These are phyloP conservation scores for Cromileptes altivelis DNA, from an alignment of 2,113 vertebrate genomes.

Conservation along the genomic window DNA sequence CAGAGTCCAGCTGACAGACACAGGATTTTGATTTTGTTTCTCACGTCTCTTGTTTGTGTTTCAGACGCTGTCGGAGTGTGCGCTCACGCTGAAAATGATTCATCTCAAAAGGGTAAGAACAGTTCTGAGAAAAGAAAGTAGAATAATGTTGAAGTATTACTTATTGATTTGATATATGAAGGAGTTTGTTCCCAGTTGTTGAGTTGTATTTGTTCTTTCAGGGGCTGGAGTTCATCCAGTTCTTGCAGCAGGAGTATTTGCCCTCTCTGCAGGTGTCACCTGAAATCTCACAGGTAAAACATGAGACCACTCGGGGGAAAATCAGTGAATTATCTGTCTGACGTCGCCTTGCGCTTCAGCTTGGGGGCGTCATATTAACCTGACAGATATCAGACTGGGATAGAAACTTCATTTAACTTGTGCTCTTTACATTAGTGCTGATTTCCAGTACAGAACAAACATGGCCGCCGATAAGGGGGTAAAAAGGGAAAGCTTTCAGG, in stretches of 20 bases:
- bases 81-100: conserved; percentile 95
- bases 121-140: no score
- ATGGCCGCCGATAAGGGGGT: no score
- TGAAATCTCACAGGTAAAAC: conserved; percentile 93
- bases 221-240: conserved; percentile 96
- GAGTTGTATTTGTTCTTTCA: conserved; percentile 37
- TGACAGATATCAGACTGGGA: no score
- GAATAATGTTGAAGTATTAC: background rate
- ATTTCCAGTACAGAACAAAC: no score
- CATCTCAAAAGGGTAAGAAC: conserved; percentile 95
- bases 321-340: no score
- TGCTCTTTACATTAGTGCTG: no score
- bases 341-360: no score
- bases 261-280: conserved; percentile 95
- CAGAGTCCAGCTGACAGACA: background rate
- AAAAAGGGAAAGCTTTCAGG: no score
- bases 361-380: no score
- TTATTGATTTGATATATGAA: background rate
- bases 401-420: no score
- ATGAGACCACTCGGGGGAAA: no score
- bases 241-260: conserved; percentile 96
- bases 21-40: no score
- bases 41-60: background rate
- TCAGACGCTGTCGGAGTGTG: conserved; percentile 96
- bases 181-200: background rate